Percentiles rank a stretch among this genome's conserved stretches.
phyloP scores from a whole-genome alignment of 1,140 invertebrate species.

The Drosophila sulfurigaster region DNA sequence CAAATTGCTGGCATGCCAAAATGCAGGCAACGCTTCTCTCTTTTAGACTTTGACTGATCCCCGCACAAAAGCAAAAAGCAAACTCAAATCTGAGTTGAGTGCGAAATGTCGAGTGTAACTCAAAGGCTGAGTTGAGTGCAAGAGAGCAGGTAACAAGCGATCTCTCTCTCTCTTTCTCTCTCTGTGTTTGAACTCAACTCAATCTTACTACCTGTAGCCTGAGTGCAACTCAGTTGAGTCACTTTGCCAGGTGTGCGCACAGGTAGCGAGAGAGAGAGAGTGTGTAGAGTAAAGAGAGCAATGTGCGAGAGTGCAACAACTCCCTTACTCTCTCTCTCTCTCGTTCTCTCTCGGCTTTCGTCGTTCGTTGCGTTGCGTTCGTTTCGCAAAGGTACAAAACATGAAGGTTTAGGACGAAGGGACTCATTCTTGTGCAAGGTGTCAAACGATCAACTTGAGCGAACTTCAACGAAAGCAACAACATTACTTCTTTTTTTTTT shows the following conservation, averaged over 20 bases:
- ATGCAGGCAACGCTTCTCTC: not conserved
- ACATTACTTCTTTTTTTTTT: slow-evolving; percentile 35
- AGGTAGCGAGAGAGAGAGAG: slow-evolving; percentile 26
- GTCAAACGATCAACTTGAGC: slow-evolving; percentile 75
- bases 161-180: not conserved
- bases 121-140: slow-evolving; percentile 15
- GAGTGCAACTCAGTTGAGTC: not conserved
- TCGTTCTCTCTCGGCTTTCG: not conserved
- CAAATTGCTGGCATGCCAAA: slow-evolving; percentile 76
- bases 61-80: not conserved
- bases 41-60: not conserved
- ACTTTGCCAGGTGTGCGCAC: not conserved
- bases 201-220: slow-evolving; percentile 8
- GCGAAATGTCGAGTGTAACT: not conserved
- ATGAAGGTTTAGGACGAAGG: slow-evolving; percentile 80
- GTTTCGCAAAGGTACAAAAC: slow-evolving; percentile 71
- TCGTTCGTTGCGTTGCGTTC: slow-evolving; percentile 18
- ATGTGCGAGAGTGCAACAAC: not conserved
- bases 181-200: not conserved
- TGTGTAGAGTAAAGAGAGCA: slow-evolving; percentile 4
- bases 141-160: not conserved
- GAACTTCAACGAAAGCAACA: slow-evolving; percentile 11
- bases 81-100: slow-evolving; percentile 15
- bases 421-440: slow-evolving; percentile 82
- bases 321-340: not conserved